Conservation (phyloP, 1,140 invertebrate species). For the Odontomachus brunneus region DNA sequence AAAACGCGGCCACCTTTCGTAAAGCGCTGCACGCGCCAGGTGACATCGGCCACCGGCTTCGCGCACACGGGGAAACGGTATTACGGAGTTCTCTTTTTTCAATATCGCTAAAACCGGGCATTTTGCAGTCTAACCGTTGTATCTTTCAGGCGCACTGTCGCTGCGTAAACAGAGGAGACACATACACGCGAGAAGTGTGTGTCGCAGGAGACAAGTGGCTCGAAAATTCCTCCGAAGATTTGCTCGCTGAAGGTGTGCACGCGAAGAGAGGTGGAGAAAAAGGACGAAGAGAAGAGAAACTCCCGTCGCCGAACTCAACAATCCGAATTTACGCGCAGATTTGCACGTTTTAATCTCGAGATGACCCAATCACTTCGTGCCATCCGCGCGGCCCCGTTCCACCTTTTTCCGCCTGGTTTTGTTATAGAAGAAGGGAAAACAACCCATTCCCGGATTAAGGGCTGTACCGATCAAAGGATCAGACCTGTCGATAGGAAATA, state of each 20-base stretch:
- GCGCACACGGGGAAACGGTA: conserved; percentile 18
- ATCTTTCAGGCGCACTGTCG: background rate
- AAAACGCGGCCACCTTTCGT: no score
- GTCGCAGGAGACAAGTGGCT: no score
- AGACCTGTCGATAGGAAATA: conserved; percentile 1
- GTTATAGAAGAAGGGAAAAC: background rate
- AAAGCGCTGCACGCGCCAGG: no score
- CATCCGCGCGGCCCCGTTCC: background rate
- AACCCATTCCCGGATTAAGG: background rate
- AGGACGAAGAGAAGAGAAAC: background rate
- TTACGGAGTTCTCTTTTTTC: background rate
- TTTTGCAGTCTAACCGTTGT: background rate
- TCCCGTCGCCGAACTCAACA: background rate
- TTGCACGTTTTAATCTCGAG: background rate
- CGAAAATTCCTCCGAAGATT: no score
- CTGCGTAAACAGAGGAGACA: no score
- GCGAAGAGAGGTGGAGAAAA: background rate
- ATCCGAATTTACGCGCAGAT: background rate
- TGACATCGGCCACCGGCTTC: background rate
- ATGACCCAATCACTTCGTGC: background rate
- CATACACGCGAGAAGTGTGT: no score
- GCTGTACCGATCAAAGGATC: background rate
- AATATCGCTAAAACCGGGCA: background rate
- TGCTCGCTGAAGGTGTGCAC: no score
- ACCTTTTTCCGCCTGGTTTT: background rate